A percentile compares a stretch with the other conserved stretches of the same genome.
phyloP scores from a whole-genome alignment of 1,140 invertebrate genomes.

The Halyomorpha halys region DNA sequence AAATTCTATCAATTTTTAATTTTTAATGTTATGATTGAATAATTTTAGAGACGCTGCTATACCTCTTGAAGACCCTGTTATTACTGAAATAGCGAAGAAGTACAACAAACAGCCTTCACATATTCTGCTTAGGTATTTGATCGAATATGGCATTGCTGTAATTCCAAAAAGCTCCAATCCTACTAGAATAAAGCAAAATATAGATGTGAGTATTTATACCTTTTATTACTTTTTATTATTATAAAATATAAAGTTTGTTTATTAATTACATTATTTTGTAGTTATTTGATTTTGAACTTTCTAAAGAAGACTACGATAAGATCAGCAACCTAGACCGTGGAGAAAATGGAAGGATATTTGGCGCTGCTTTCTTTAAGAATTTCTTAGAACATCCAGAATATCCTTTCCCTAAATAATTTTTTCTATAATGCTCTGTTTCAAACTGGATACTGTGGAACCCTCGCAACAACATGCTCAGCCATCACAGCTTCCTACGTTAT shows the following conservation, averaged over 20 bases:
- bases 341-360: conserved; percentile 40
- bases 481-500: no score
- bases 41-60: no score
- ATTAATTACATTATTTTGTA: conserved; percentile 37
- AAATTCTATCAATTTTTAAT: no score
- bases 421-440: no score
- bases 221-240: background rate
- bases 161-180: conserved; percentile 77
- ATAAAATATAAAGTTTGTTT: background rate
- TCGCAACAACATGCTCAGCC: no score
- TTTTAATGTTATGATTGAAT: no score
- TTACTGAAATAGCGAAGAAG: conserved; percentile 54
- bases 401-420: conserved; percentile 4
- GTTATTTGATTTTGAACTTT: conserved; percentile 47
- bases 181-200: conserved; percentile 55
- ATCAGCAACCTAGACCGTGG: conserved; percentile 44
- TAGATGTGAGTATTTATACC: conserved; percentile 34
- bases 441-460: no score
- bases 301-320: conserved; percentile 40
- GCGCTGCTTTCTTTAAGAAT: background rate
- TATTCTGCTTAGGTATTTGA: conserved; percentile 61
- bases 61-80: conserved; percentile 42
- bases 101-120: conserved; percentile 65
- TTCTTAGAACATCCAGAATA: conserved; percentile 19
- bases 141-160: conserved; percentile 59